Evolutionary conservation across 2,113 vertebrate genomes (phyloP).

Genomic region (Catharus minimus): DNA sequence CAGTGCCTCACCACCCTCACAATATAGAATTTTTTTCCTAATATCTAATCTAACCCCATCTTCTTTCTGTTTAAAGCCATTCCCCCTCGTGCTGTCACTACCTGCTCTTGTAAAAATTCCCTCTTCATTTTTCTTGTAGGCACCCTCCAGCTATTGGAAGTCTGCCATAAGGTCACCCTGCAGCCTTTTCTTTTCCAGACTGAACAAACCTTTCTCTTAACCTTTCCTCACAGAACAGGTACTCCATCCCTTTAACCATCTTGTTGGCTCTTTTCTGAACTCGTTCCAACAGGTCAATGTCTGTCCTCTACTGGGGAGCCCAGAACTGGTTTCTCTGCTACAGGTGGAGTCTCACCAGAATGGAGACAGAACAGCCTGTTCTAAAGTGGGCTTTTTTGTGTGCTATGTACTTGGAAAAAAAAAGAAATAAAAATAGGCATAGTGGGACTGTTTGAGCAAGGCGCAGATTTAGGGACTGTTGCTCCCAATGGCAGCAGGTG

Average conservation of each 20-base stretch:
- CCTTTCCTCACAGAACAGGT: background rate
- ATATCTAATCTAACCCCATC: background rate
- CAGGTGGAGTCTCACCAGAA: background rate
- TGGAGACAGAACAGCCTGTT: background rate
- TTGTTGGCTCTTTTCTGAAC: background rate
- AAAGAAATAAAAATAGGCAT: background rate
- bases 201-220: background rate
- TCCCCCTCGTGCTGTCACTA: background rate
- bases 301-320: no score
- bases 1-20: background rate
- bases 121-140: background rate
- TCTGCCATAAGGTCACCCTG: background rate
- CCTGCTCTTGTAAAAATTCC: background rate
- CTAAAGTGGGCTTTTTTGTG: rapidly evolving
- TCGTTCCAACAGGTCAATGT: background rate
- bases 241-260: background rate
- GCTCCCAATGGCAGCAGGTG: background rate
- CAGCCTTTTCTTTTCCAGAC: background rate
- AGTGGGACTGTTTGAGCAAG: background rate
- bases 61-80: background rate
- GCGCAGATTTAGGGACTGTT: background rate
- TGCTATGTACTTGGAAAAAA: background rate
- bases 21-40: background rate
- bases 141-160: background rate
- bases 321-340: background rate